phyloP scores from a whole-genome alignment of 2,888 invertebrate species.

The Cyaniris semiargus region DNA sequence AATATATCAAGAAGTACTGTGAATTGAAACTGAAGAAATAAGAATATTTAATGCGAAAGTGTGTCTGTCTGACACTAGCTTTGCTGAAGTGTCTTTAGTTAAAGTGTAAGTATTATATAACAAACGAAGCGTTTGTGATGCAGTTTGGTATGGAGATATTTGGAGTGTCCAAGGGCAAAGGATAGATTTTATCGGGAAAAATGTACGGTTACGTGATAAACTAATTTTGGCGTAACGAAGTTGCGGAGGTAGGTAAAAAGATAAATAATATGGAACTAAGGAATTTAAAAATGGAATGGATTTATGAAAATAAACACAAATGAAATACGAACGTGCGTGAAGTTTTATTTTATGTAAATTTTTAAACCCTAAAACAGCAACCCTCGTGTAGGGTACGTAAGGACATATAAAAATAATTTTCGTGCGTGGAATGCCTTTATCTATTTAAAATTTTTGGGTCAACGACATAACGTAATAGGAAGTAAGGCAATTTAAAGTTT shows the following conservation, averaged over 20 bases:
- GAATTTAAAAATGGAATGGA: neutral
- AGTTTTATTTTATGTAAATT: neutral
- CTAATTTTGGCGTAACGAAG: too few relatives aligned
- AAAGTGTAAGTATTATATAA: too few relatives aligned
- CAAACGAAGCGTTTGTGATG: too few relatives aligned
- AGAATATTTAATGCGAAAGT: neutral
- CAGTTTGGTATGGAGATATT: neutral
- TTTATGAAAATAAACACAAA: neutral
- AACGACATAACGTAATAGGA: neutral
- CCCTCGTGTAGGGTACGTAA: neutral
- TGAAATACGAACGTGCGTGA: neutral
- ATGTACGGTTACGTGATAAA: too few relatives aligned
- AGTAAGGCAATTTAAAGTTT: neutral
- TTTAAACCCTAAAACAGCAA: neutral
- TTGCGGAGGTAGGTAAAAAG: neutral
- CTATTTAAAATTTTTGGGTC: neutral
- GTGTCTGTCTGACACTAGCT: too few relatives aligned
- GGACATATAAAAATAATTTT: neutral
- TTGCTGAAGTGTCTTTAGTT: too few relatives aligned
- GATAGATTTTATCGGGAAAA: too few relatives aligned
- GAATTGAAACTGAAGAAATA: slow-evolving; percentile 35
- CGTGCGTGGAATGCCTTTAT: neutral
- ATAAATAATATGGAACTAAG: neutral
- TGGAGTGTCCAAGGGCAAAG: neutral
- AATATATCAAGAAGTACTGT: slow-evolving; percentile 79